A percentile compares a stretch with the other conserved stretches of the same genome.
Evolutionary conservation across 2,797 vertebrate genomes (phyloP).

Genomic region (Echeneis naucrates): DNA sequence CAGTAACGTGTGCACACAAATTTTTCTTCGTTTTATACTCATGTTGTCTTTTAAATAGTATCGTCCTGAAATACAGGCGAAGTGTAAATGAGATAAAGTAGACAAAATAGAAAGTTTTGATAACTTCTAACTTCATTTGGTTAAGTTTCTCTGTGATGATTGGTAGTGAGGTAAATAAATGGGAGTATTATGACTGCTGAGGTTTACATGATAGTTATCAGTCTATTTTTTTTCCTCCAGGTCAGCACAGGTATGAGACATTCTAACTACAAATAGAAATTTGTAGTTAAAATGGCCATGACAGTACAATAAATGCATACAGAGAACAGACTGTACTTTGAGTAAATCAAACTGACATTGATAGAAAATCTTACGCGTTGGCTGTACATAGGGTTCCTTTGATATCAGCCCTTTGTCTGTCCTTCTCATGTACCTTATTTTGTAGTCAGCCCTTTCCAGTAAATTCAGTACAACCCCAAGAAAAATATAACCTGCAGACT

Average conservation of each 20-base stretch:
- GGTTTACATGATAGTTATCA: not conserved
- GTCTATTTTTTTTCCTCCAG: no score
- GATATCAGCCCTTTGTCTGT: constrained; percentile 22
- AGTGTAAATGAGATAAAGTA: not conserved
- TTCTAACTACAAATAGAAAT: not conserved
- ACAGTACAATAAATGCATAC: constrained; percentile 9
- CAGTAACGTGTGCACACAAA: no score
- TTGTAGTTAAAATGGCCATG: not conserved
- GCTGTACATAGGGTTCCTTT: constrained; percentile 14
- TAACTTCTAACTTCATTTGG: not conserved
- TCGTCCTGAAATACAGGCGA: not conserved
- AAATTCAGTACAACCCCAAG: constrained; percentile 39
- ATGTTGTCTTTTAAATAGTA: not conserved
- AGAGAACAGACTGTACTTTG: constrained; percentile 8
- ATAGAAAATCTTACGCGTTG: constrained; percentile 30
- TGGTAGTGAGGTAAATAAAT: not conserved
- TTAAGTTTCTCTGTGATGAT: not conserved
- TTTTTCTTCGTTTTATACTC: no score
- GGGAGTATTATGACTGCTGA: not conserved
- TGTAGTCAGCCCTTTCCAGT: constrained; percentile 32
- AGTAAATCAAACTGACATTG: constrained; percentile 22
- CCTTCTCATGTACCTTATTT: constrained; percentile 36
- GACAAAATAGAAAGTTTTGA: not conserved
- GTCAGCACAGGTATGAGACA: no score
- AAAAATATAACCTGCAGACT: constrained; percentile 59